Conservation (phyloP, 2,888 invertebrate species). For the Azorinus chamasolen region DNA sequence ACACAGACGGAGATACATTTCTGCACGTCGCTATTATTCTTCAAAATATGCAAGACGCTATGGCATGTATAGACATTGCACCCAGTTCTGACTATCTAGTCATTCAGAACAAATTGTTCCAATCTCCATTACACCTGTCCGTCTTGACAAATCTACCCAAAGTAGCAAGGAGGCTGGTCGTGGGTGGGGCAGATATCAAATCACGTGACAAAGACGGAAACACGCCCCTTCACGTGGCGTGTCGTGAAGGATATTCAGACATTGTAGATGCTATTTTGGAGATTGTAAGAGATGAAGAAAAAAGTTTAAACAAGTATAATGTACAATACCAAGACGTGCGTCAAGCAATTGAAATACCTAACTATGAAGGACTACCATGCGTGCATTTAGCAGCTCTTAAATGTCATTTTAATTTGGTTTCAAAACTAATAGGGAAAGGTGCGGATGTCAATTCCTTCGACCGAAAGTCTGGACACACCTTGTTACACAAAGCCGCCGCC, state of each 20-base stretch:
- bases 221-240: conserved; percentile 27
- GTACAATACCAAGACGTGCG: conserved; percentile 7
- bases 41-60: not conserved
- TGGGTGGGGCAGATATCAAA: conserved; percentile 12
- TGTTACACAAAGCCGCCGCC: conserved; percentile 45
- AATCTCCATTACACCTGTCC: conserved; percentile 32
- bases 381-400: conserved; percentile 42
- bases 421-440: conserved; percentile 18
- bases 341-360: conserved; percentile 32
- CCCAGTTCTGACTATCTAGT: not conserved
- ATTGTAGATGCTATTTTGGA: conserved; percentile 7
- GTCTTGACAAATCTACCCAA: conserved; percentile 16
- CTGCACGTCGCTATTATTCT: conserved; percentile 49
- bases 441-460: conserved; percentile 26
- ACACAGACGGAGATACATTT: conserved; percentile 49
- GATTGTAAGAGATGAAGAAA: conserved; percentile 15
- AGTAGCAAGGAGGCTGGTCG: conserved; percentile 17
- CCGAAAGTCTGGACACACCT: conserved; percentile 26
- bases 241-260: not conserved
- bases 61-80: conserved; percentile 5
- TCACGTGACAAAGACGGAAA: conserved; percentile 27
- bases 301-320: conserved; percentile 3
- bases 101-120: conserved; percentile 23
- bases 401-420: conserved; percentile 13
- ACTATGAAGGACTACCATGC: conserved; percentile 48